Evolutionary conservation across 2,113 vertebrate genomes (phyloP), one percentile per base, ranked within the genome.

Genomic region (Eretmochelys imbricata): DNA sequence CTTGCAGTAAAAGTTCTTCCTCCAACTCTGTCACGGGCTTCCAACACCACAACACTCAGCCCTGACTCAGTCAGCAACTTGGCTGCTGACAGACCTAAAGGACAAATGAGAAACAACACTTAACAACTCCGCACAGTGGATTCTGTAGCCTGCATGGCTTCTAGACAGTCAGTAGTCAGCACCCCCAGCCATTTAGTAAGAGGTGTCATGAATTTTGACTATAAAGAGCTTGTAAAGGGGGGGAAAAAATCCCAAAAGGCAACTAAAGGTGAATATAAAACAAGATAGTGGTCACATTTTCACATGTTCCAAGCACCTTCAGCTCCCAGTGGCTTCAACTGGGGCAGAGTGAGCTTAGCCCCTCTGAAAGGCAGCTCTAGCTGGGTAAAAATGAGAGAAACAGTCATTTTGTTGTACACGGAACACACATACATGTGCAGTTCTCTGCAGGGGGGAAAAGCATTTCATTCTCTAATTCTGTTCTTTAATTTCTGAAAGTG

Each of bases 11-110:
- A 99, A 90, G 99, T 99, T 93, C 99, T 98, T 90, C 99, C 99
- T 85, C 99, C 99, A 79, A 99, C 99, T 10, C 99, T 98, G 89
- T 99, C 98, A 87, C 98, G 98, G 87, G 99, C 99, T 98, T 99
- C 99, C 97, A 99, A 95, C 85, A 99, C 96, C 5, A 99, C 97
- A 25, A 99, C 99, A 57, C 95, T 99, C 94, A 99, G 97, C 54
- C 99, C 99, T n/a, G 95, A 98, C 35, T 99, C 97, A 94, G 98
- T 98, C 88, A 99, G 95, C 65, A 99, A 97, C 95, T 99, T 99
- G 29, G 99, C 99, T 92, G 99, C 99, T 92, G 99, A 99, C 84
- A 99, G 97, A 95, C 99, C 99, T 99, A 96, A 82, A 94, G 76
- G n/a, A 91, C 3, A 96, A 98, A 90, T 85, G 79, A 96, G 46